Base-by-base conservation (phyloP, 2,797 vertebrate species). In the Benthosema pterotum region DNA sequence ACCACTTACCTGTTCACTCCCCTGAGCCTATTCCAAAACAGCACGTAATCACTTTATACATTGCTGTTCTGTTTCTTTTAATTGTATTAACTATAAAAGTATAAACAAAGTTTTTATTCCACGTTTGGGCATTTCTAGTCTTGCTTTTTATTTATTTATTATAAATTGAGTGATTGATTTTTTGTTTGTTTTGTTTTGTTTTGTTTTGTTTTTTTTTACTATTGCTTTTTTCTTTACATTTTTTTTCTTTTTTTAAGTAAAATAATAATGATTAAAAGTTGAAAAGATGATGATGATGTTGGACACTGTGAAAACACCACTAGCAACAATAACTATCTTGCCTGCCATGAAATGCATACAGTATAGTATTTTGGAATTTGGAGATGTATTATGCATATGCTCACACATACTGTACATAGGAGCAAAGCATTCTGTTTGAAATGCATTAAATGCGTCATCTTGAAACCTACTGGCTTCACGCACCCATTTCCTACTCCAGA, bases 21-120 rank as follows among this genome's bases (percentile, higher is more conserved):
- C 48, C 69, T 9, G 45, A 60, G 67, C 18, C 25, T 77, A 85
- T 89, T 91, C 87, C 86, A 88, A 62, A 77, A 69, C 74, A 74
- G 89, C 90, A 92, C 89, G 77, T 68, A 72, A 83, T 91, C 88
- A 92, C 92, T 91, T 91, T 92, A 89, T 70, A 1, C 4, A 60
- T 50, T 64, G 62, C 42, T 75, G 58, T 72, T 78, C 28, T 79
- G 57, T 71, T 82, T 67, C 79, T 72, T 43, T 76, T 25, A 25
- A n/a, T 25, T 3, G 22, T 25, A 25, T 25, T 3, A 25, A 25
- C 22, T 25, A 25, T 25, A 25, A 67, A 42, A 61, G 13, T 38
- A 17, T 15, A 11, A 52, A n/a, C 13, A 17, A 63, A 58, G 19
- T 65, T 65, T 56, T 51, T 76, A 83, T 90, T 88, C 88, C 85